These are phyloP conservation scores for Pachypeltis micranthus DNA, from an alignment of 1,140 invertebrate species.

Conservation along the genomic window DNA sequence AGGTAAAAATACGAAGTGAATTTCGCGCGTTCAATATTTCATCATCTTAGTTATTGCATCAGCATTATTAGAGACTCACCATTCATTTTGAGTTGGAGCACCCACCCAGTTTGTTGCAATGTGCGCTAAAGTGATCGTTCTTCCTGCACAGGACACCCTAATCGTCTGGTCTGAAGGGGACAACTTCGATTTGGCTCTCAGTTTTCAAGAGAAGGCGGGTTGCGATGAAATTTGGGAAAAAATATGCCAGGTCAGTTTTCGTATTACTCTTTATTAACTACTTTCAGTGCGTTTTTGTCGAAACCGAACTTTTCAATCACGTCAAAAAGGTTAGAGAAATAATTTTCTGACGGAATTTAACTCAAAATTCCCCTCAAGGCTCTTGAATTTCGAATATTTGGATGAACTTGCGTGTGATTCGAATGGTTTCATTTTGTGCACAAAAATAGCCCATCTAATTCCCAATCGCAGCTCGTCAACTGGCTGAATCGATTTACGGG, in stretches of 20 bases:
- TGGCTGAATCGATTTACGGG: too few relatives aligned
- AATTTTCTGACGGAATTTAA: too few relatives aligned
- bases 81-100: conserved; percentile 11
- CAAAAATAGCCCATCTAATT: too few relatives aligned
- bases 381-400: too few relatives aligned
- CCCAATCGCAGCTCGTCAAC: too few relatives aligned
- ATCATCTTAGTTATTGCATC: background rate
- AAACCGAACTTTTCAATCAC: too few relatives aligned
- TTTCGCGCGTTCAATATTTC: background rate
- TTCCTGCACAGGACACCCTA: conserved; percentile 66
- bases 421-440: too few relatives aligned
- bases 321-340: too few relatives aligned
- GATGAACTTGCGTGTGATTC: too few relatives aligned
- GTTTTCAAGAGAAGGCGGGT: conserved; percentile 99
- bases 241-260: conserved; percentile 86
- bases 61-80: conserved; percentile 6
- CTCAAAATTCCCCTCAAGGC: too few relatives aligned
- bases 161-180: conserved; percentile 99
- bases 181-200: conserved; percentile 95
- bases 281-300: too few relatives aligned
- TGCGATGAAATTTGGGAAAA: conserved; percentile 99
- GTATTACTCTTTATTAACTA: background rate
- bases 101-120: background rate
- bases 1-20: conserved; percentile 41
- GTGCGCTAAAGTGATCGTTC: conserved; percentile 13